A percentile compares a stretch with the other conserved stretches of the same genome.
These are phyloP conservation scores for Nematolebias whitei DNA, from an alignment of 2,113 vertebrate genomes.

Conservation along the genomic window DNA sequence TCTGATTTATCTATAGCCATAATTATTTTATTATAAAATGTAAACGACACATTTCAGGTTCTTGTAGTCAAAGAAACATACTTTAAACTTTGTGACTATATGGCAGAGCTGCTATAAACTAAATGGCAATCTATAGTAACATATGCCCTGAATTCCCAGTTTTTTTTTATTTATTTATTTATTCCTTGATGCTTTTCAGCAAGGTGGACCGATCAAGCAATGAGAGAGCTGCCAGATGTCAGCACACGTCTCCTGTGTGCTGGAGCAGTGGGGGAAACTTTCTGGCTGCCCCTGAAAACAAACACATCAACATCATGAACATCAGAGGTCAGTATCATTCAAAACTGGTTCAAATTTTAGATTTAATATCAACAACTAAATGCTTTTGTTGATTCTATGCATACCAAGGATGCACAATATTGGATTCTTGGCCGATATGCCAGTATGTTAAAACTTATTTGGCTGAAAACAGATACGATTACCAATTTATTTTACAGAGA, in stretches of 20 bases:
- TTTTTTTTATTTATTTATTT: too few species aligned
- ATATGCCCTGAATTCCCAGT: too few species aligned
- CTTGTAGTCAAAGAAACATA: not conserved
- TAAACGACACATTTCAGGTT: not conserved
- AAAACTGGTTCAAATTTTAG: not conserved
- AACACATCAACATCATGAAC: slow-evolving; percentile 82
- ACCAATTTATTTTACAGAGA: too few species aligned
- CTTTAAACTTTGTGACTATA: not conserved
- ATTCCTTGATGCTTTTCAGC: slow-evolving; percentile 51
- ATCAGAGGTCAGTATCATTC: slow-evolving; percentile 69
- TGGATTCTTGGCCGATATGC: too few species aligned
- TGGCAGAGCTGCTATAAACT: not conserved
- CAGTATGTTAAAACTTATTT: too few species aligned
- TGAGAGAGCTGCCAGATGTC: slow-evolving; percentile 66
- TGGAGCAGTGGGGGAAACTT: slow-evolving; percentile 81
- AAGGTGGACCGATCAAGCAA: slow-evolving; percentile 60
- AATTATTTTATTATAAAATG: too few species aligned
- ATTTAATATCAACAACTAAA: not conserved
- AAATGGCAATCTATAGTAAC: not conserved
- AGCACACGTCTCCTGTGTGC: slow-evolving; percentile 74
- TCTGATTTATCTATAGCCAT: not conserved
- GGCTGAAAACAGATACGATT: too few species aligned
- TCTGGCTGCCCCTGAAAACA: slow-evolving; percentile 81
- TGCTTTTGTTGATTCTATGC: too few species aligned
- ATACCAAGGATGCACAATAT: too few species aligned